phyloP scores from a whole-genome alignment of 2,797 vertebrate species.

The Gymnothorax reevesii region DNA sequence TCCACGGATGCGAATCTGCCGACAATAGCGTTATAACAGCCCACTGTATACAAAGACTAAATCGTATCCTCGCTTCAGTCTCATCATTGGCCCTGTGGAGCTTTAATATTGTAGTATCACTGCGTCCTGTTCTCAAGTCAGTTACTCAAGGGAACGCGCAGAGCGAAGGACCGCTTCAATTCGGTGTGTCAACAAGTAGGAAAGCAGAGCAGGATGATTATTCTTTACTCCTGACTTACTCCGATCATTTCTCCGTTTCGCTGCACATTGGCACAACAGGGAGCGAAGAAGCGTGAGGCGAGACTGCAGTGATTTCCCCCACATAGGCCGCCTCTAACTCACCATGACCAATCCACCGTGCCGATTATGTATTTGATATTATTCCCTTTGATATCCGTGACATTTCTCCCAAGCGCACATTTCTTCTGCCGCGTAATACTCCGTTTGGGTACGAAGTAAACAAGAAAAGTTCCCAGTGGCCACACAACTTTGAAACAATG shows the following conservation, averaged over 20 bases:
- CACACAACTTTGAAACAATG: no score
- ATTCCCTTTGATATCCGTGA: slow-evolving; percentile 34
- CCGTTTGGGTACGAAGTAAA: neutral
- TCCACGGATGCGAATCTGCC: neutral
- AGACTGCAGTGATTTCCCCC: neutral
- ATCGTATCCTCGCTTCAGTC: neutral
- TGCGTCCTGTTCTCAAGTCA: neutral
- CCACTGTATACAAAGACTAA: neutral
- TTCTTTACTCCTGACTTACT: neutral
- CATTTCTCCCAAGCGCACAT: slow-evolving; percentile 25
- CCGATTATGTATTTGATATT: slow-evolving; percentile 20
- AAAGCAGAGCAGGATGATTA: neutral
- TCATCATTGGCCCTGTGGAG: neutral
- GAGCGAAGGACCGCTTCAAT: neutral
- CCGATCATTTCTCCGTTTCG: neutral
- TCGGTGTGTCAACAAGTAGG: neutral
- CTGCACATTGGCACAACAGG: slow-evolving; percentile 2
- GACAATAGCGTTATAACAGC: neutral
- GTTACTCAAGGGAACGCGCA: neutral
- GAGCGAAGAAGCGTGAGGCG: neutral
- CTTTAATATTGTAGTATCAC: neutral
- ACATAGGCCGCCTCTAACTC: neutral
- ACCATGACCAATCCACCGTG: neutral
- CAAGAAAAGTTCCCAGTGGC: no score
- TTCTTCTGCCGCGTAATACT: slow-evolving; percentile 37